These are phyloP conservation scores for Microctonus brassicae DNA, from an alignment of 2,888 invertebrate genomes.

Conservation along the genomic window DNA sequence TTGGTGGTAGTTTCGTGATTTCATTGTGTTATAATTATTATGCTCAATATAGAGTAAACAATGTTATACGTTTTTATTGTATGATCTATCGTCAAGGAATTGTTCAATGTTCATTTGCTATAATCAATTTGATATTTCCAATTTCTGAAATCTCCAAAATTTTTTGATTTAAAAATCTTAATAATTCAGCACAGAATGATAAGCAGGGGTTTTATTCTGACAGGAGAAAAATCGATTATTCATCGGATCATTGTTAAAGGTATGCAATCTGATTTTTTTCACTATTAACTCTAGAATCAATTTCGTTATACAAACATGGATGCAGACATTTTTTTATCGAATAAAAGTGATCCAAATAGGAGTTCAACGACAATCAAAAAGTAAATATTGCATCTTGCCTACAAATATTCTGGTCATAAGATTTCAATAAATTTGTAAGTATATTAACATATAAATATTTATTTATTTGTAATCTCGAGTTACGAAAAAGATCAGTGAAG, in stretches of 20 bases:
- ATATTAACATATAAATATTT: too few relatives aligned
- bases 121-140: not conserved
- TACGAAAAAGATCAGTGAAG: too few relatives aligned
- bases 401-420: too few relatives aligned
- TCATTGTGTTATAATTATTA: not conserved
- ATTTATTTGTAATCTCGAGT: too few relatives aligned
- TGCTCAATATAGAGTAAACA: too few relatives aligned
- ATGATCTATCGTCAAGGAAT: not conserved
- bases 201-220: not conserved
- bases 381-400: too few relatives aligned
- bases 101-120: not conserved
- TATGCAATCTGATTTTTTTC: not conserved
- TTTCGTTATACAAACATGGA: too few relatives aligned
- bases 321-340: not conserved
- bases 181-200: slow-evolving; percentile 9
- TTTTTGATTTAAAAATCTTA: not conserved
- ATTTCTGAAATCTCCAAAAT: too few relatives aligned
- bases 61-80: not conserved
- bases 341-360: too few relatives aligned
- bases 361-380: too few relatives aligned
- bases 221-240: slow-evolving; percentile 16
- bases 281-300: not conserved
- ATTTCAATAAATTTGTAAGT: too few relatives aligned
- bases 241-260: slow-evolving; percentile 6
- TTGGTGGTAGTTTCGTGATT: not conserved